A percentile compares a stretch with the other conserved stretches of the same genome.
Evolutionary conservation across 2,113 vertebrate species (phyloP).

Genomic region (Odontesthes bonariensis): DNA sequence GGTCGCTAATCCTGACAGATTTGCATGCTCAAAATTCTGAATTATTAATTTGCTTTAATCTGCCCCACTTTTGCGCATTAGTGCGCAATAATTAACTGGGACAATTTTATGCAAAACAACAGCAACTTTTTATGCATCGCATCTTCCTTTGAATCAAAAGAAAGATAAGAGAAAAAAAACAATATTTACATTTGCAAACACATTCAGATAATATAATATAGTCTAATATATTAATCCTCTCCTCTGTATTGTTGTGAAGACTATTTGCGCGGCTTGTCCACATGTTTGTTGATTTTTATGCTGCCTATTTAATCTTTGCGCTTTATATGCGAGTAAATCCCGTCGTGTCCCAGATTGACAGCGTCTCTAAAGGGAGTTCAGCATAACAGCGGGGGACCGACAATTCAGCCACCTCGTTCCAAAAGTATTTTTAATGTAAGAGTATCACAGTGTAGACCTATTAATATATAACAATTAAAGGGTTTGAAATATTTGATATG

Average conservation of each 20-base stretch:
- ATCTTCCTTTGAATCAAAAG: background rate
- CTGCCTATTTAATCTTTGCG: slow-evolving; percentile 78
- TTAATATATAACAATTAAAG: background rate
- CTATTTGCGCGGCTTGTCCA: slow-evolving; percentile 21
- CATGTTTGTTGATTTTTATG: slow-evolving; percentile 65
- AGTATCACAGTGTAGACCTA: background rate
- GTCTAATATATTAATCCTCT: background rate
- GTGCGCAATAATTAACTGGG: slow-evolving; percentile 48
- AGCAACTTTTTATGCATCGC: background rate
- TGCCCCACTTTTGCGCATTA: slow-evolving; percentile 37
- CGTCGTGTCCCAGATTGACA: slow-evolving; percentile 81
- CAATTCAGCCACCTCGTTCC: slow-evolving; percentile 22
- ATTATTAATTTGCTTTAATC: slow-evolving; percentile 28
- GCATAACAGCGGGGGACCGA: slow-evolving; percentile 47
- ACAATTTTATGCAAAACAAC: slow-evolving; percentile 30
- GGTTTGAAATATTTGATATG: background rate
- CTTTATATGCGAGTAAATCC: slow-evolving; percentile 82
- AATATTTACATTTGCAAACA: no score
- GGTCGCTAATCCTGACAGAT: background rate
- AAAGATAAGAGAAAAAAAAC: background rate
- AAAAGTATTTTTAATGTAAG: slow-evolving; percentile 1
- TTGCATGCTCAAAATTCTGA: background rate
- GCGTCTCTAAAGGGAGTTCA: slow-evolving; percentile 59
- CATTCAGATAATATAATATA: background rate
- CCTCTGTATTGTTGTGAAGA: slow-evolving; percentile 15